Evolutionary conservation across 2,797 vertebrate genomes (phyloP).

Genomic region (Sylvilagus floridanus): DNA sequence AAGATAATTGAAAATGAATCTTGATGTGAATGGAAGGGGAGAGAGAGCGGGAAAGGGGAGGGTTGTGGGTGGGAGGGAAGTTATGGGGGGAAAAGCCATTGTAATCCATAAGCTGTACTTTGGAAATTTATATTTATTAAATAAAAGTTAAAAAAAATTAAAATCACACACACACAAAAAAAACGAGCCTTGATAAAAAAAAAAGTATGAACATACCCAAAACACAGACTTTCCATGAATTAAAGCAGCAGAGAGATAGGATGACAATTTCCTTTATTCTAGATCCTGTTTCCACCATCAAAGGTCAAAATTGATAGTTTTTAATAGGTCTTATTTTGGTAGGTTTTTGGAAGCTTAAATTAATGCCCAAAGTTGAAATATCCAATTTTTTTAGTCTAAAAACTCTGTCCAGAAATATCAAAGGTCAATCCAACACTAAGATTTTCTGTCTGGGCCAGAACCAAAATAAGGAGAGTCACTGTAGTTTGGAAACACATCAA

Average conservation of each 20-base stretch:
- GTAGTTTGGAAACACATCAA: conserved; percentile 18
- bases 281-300: not conserved
- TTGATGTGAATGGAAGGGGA: no score
- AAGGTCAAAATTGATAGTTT: not conserved
- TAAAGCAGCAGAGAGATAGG: not conserved
- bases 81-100: no score
- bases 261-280: not conserved
- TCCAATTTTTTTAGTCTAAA: not conserved
- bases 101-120: no score
- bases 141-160: no score
- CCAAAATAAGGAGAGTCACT: not conserved
- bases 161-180: no score
- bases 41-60: no score
- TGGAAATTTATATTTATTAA: no score
- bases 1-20: no score
- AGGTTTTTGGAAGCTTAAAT: not conserved
- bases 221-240: not conserved
- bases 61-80: no score
- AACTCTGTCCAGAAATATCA: not conserved
- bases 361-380: conserved; percentile 42
- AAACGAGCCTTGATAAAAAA: no score
- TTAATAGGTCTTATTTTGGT: not conserved
- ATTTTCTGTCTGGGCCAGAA: not conserved
- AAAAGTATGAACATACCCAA: no score
- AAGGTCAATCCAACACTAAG: conserved; percentile 20